Evolutionary conservation across 2,888 invertebrate species (phyloP).

Genomic region (Morpho deidamia): DNA sequence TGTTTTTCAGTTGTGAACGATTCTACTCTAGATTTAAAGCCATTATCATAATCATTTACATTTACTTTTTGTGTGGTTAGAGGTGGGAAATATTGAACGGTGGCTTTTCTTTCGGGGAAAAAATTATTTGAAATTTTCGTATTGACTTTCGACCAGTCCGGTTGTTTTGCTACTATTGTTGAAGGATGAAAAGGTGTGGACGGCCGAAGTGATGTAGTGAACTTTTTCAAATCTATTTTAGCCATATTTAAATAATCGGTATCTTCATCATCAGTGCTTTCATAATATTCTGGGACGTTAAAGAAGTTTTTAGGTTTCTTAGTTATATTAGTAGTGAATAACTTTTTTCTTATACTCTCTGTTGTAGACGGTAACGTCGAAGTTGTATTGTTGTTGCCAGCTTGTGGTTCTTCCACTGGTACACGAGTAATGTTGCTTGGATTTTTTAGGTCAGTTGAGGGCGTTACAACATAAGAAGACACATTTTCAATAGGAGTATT

Average conservation of each 20-base stretch:
- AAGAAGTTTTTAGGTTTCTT: conserved; percentile 39
- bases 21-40: conserved; percentile 44
- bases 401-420: not conserved
- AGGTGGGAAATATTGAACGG: conserved; percentile 66
- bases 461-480: conserved; percentile 8
- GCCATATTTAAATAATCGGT: conserved; percentile 51
- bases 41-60: conserved; percentile 39
- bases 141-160: conserved; percentile 3
- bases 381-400: conserved; percentile 6
- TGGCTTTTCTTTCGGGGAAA: conserved; percentile 46
- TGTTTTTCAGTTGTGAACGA: conserved; percentile 33
- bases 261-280: conserved; percentile 51
- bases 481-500: conserved; percentile 25
- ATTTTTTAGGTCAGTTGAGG: conserved; percentile 1
- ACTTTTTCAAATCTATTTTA: conserved; percentile 58
- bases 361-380: conserved; percentile 8
- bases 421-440: too few relatives aligned
- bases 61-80: conserved; percentile 37
- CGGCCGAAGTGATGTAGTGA: conserved; percentile 27
- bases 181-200: not conserved
- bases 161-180: conserved; percentile 2
- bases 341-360: conserved; percentile 3
- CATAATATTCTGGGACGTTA: conserved; percentile 51
- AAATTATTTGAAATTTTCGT: conserved; percentile 28
- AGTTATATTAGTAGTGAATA: conserved; percentile 26